Percentiles rank a stretch among this genome's conserved stretches.
Evolutionary conservation across 2,888 invertebrate genomes (phyloP).

Genomic region (Eupithecia subumbrata): DNA sequence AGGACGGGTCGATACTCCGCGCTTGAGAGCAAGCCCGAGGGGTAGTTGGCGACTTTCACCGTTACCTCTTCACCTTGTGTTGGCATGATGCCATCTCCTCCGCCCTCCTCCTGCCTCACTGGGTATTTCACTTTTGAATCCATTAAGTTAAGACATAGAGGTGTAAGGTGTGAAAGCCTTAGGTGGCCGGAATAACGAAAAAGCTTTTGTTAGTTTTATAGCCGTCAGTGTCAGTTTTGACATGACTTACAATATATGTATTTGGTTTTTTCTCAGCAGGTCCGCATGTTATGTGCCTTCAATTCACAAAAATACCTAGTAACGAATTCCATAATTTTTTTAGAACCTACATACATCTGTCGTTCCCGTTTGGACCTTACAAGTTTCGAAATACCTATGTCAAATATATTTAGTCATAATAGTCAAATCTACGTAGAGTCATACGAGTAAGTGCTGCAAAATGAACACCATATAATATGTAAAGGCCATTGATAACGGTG

Average conservation of each 20-base stretch:
- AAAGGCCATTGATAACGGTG: too few species aligned
- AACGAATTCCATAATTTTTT: neutral
- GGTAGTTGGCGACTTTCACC: constrained; percentile 67
- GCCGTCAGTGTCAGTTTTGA: too few species aligned
- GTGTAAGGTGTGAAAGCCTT: neutral
- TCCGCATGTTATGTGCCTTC: neutral
- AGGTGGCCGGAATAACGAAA: neutral
- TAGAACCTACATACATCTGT: neutral
- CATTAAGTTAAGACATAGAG: neutral
- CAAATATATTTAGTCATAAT: too few species aligned
- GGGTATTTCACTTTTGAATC: constrained; percentile 17
- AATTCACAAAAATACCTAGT: neutral
- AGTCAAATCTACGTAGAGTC: too few species aligned
- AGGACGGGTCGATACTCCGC: constrained; percentile 25
- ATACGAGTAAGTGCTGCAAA: neutral
- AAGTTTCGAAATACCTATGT: neutral
- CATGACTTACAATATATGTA: neutral
- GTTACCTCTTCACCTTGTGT: constrained; percentile 78
- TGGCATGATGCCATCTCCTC: constrained; percentile 70
- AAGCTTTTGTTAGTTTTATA: neutral
- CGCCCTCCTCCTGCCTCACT: constrained; percentile 10
- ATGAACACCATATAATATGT: neutral
- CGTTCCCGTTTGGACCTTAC: neutral
- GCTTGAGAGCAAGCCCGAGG: constrained; percentile 25
- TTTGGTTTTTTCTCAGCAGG: neutral